Percentiles rank a stretch among this genome's conserved stretches.
phyloP scores from a whole-genome alignment of 2,113 vertebrate genomes.

The Centrocercus urophasianus region DNA sequence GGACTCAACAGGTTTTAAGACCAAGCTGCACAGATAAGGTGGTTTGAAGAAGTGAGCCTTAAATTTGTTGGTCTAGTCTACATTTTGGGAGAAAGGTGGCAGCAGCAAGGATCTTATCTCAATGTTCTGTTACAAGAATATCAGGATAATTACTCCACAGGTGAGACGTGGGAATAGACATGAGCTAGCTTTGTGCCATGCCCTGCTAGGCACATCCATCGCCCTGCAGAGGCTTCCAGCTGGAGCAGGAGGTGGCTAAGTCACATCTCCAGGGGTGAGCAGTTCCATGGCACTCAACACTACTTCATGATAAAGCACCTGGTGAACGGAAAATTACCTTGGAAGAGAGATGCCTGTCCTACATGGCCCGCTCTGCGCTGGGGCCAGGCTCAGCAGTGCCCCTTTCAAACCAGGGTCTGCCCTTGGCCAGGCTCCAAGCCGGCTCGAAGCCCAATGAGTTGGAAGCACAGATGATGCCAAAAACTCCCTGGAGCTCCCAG shows the following conservation, averaged over 20 bases:
- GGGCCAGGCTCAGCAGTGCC: not conserved
- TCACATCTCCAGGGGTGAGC: not conserved
- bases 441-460: slow-evolving; percentile 69
- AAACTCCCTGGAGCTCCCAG: slow-evolving; percentile 74
- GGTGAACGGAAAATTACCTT: not conserved
- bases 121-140: not conserved
- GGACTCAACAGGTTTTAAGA: rapidly evolving
- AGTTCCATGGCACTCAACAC: rapidly evolving
- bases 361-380: not conserved
- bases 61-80: not conserved
- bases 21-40: not conserved
- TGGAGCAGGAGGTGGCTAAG: not conserved
- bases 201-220: rapidly evolving
- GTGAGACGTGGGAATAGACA: not conserved
- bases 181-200: rapidly evolving
- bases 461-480: slow-evolving; percentile 74
- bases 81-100: not conserved
- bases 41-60: rapidly evolving
- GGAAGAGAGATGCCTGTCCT: slow-evolving; percentile 17
- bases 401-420: slow-evolving; percentile 59
- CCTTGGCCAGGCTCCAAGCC: slow-evolving; percentile 70
- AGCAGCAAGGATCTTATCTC: not conserved
- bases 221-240: not conserved
- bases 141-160: not conserved
- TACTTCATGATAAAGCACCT: not conserved